Percentiles rank a stretch among this genome's conserved stretches.
phyloP scores from a whole-genome alignment of 92 coral and sea anemone genomes.

The Scolanthus callimorphus region DNA sequence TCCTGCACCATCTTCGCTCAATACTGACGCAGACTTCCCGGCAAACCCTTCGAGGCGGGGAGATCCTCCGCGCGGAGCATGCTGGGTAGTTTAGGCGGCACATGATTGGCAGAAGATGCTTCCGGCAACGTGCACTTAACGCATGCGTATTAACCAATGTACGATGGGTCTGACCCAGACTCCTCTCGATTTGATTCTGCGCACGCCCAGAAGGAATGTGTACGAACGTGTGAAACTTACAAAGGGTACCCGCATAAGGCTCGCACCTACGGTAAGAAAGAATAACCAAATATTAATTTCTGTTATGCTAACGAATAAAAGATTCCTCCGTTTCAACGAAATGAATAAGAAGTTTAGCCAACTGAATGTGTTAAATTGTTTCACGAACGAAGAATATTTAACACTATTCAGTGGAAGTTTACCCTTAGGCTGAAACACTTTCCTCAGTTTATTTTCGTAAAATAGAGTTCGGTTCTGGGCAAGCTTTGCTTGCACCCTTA shows the following conservation, averaged over 20 bases:
- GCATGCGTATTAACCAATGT: background rate
- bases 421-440: no score
- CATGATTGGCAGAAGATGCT: conserved; percentile 7
- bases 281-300: no score
- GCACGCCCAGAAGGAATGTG: conserved; percentile 5
- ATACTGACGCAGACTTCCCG: conserved; percentile 33
- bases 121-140: conserved; percentile 8
- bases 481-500: no score
- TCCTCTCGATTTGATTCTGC: conserved; percentile 15
- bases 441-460: no score
- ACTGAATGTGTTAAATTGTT: no score
- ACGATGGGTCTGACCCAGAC: background rate
- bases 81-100: conserved; percentile 22
- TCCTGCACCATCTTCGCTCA: conserved; percentile 18
- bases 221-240: conserved; percentile 7
- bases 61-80: conserved; percentile 15
- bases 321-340: no score
- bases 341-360: no score
- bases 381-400: no score
- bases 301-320: no score
- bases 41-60: conserved; percentile 22
- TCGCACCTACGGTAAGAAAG: conserved; percentile 12
- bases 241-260: conserved; percentile 55
- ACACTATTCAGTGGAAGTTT: no score
- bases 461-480: no score